Conservation (phyloP, 2,113 vertebrate species). For the Butorides virescens region DNA sequence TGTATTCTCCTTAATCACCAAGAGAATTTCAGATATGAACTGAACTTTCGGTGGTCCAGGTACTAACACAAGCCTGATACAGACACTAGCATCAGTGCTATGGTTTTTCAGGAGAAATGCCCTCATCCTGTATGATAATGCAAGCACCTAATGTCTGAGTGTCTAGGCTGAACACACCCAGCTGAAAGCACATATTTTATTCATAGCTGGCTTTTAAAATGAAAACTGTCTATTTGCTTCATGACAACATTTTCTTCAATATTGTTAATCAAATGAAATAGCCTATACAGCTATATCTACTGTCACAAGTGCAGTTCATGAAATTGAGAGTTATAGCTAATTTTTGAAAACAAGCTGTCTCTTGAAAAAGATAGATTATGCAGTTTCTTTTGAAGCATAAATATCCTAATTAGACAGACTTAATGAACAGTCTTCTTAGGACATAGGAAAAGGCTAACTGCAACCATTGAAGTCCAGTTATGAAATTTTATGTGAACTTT, state of each 20-base stretch:
- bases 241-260: not conserved
- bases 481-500: constrained; percentile 1
- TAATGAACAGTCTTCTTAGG: not conserved
- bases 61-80: not conserved
- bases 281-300: not conserved
- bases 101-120: not conserved
- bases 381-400: not conserved
- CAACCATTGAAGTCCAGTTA: not conserved
- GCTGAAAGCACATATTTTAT: not conserved
- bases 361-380: not conserved
- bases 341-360: not conserved
- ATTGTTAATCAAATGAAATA: not conserved
- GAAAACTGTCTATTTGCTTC: not conserved
- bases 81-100: not conserved
- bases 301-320: not conserved
- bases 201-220: not conserved
- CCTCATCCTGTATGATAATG: not conserved
- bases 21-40: not conserved
- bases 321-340: not conserved
- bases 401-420: not conserved
- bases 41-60: not conserved
- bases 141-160: not conserved
- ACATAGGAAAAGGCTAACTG: not conserved
- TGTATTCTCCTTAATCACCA: not conserved
- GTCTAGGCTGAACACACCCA: not conserved